A percentile compares a stretch with the other conserved stretches of the same genome.
Conservation (phyloP, 2,888 invertebrate species). For the Spialia ferax region DNA sequence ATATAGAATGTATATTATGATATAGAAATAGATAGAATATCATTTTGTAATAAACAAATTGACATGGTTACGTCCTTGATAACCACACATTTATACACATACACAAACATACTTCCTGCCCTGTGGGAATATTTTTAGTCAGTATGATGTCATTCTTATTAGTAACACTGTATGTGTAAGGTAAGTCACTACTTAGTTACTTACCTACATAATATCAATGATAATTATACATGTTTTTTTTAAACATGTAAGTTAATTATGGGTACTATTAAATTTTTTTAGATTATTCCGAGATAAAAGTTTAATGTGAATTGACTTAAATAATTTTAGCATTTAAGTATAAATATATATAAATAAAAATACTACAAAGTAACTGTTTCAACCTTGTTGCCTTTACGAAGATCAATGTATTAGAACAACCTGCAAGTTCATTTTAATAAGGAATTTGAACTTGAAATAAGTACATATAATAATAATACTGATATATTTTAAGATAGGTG, state of each 20-base stretch:
- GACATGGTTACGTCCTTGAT: slow-evolving; percentile 19
- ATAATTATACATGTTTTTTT: too few relatives aligned
- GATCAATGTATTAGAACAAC: not conserved
- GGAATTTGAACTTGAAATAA: not conserved
- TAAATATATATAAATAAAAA: not conserved
- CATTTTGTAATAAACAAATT: not conserved
- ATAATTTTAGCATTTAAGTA: too few relatives aligned
- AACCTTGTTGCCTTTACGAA: not conserved
- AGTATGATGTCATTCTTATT: slow-evolving; percentile 59
- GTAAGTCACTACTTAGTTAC: too few relatives aligned
- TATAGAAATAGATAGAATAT: not conserved
- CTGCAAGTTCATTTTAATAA: not conserved
- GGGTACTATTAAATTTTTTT: too few relatives aligned
- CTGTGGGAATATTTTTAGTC: slow-evolving; percentile 53
- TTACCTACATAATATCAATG: too few relatives aligned
- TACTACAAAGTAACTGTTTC: not conserved
- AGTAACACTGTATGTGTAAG: slow-evolving; percentile 1
- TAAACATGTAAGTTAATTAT: too few relatives aligned
- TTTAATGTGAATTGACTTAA: too few relatives aligned
- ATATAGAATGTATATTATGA: too few relatives aligned
- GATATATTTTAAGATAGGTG: too few relatives aligned
- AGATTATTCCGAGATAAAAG: not conserved
- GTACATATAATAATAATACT: too few relatives aligned
- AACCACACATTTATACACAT: slow-evolving; percentile 14
- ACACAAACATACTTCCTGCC: slow-evolving; percentile 48